A percentile compares a stretch with the other conserved stretches of the same genome.
phyloP scores from a whole-genome alignment of 2,888 invertebrate genomes.

The Tanaodytes sp. region DNA sequence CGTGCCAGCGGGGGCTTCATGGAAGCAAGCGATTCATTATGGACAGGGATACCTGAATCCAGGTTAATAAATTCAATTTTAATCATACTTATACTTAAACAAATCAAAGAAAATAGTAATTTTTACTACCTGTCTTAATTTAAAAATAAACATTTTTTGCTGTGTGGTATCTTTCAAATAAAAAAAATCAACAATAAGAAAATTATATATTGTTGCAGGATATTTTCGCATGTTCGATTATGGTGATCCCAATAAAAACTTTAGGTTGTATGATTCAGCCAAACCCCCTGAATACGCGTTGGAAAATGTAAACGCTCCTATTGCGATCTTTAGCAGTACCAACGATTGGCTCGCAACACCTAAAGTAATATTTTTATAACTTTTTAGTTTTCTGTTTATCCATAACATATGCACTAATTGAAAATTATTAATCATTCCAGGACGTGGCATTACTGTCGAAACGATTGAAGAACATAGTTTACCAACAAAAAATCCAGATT shows the following conservation, averaged over 20 bases:
- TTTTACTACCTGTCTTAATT: too few species aligned
- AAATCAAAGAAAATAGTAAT: too few species aligned
- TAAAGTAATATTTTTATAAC: too few species aligned
- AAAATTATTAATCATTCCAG: too few species aligned
- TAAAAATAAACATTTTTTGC: too few species aligned
- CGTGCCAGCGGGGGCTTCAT: constrained; percentile 69
- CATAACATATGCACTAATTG: too few species aligned
- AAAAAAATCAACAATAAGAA: too few species aligned
- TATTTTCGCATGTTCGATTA: constrained; percentile 66
- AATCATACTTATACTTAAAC: neutral
- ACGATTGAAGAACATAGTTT: constrained; percentile 60
- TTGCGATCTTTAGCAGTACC: constrained; percentile 66
- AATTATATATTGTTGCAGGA: too few species aligned
- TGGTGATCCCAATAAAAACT: constrained; percentile 61
- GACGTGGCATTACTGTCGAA: constrained; percentile 60
- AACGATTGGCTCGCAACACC: constrained; percentile 65
- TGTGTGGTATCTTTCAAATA: neutral
- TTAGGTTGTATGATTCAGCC: constrained; percentile 61
- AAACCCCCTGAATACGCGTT: constrained; percentile 65
- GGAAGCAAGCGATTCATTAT: constrained; percentile 69
- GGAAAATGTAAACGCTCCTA: constrained; percentile 62
- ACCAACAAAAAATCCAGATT: constrained; percentile 58
- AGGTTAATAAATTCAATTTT: constrained; percentile 49
- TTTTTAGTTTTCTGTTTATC: too few species aligned
- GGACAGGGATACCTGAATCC: constrained; percentile 68